Evolutionary conservation across 2,888 invertebrate genomes (phyloP), one percentile per base, ranked within the genome.

Genomic region (Tinea pellionella): DNA sequence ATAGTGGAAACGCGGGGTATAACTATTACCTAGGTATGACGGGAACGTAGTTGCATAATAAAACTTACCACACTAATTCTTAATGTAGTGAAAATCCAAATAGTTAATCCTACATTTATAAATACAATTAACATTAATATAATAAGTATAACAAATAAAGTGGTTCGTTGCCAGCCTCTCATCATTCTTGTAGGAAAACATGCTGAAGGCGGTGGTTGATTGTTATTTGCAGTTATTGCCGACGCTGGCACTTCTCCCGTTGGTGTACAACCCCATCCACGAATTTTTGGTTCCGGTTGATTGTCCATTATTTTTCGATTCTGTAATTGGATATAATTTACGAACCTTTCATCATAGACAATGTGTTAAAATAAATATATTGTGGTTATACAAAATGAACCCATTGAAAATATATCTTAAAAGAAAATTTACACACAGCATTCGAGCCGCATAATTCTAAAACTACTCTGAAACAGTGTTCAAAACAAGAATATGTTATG

Each of bases 21-120:
- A n/a, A n/a, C n/a, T n/a, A n/a, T n/a, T n/a, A n/a, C n/a, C n/a
- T 24, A 24, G 2, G 24, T 24, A 3, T 24, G 6, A 6, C 24
- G 3, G 3, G 6, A 24, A 24, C 2, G 24, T 24, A 6, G n/a
- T n/a, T n/a, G 6, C 6, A 24, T 24, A 6, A 6, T 2, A 2
- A 24, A 53, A 90, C 94, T 93, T 88, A 98, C 98, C 88, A 94
- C 91, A 64, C 94, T 96, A 73, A 98, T 94, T 80, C 96, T 94
- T 90, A 98, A 93, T 66, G 97, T 96, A 77, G 95, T 94, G 67
- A 99, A 91, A 64, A 99, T 95, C 98, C 98, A 99, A 59, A 98
- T 89, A 0, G 98, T 98, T 61, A 99, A 90, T n/a, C 96, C 95
- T 70, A 99, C 90, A 84, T 99, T 99, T 67, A 97, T 90, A 73